Evolutionary conservation across 2,888 invertebrate genomes (phyloP), one percentile per base, ranked within the genome.

Genomic region (Agrotis puta): DNA sequence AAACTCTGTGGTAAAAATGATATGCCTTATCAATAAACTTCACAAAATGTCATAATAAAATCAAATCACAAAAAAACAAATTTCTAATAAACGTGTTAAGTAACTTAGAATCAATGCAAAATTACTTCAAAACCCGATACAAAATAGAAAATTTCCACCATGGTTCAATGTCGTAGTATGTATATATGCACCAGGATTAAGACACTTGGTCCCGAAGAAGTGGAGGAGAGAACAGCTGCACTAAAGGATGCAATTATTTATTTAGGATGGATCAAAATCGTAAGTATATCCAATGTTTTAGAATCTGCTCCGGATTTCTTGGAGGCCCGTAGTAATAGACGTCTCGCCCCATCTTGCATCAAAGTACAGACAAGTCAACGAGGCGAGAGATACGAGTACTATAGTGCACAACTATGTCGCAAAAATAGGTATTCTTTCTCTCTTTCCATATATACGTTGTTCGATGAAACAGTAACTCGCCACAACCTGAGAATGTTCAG

Each of bases 201-300:
- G 18, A 74, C 85, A 2, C 47, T 84, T 3, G 86, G 84, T 48
- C 65, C 64, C 53, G 86, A 88, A 2, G 89, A 88, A 43, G 6
- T 84, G 3, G 47, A 58, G 0, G 85, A 87, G 33, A 88, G 87
- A 53, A 87, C 80, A 51, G 81, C 73, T 47, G 87, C 88, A 4
- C 79, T 93, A 9, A 83, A 90, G 3, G 88, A 92, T 22, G 90
- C 90, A 7, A 87, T 92, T 7, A 83, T 93, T 58, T 92, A 91
- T 79, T 85, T 93, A 27, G 93, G 91, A 39, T 92, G 92, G 91
- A 50, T 91, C 3, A 93, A 92, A 89, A 70, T 91, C 74, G 93
- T 86, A 85, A 89, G 92, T 88, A 85, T 74, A 56, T n/a, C 1
- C 1, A 33, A 39, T 39, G 39, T 39, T 33, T 7, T 33, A 39